Conservation (phyloP, 2,113 vertebrate genomes). For the Antennarius striatus region DNA sequence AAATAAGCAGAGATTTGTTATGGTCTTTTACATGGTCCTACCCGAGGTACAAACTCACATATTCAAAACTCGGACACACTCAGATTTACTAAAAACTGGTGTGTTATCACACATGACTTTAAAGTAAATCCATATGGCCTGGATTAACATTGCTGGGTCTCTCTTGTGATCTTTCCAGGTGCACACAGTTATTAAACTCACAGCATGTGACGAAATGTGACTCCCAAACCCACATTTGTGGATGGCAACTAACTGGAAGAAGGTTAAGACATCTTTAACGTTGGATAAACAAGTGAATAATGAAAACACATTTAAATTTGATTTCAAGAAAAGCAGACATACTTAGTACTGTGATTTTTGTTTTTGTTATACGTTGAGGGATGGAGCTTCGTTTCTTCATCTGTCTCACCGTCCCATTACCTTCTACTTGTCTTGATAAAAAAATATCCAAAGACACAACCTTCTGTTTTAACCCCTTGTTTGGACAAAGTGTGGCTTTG, state of each 20-base stretch:
- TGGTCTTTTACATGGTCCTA: constrained; percentile 9
- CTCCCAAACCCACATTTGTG: background rate
- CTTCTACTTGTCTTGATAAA: constrained; percentile 40
- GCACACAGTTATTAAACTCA: constrained; percentile 8
- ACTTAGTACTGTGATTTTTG: background rate
- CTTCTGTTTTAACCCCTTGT: constrained; percentile 30
- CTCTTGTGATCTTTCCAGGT: constrained; percentile 18
- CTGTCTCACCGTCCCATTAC: constrained; percentile 41
- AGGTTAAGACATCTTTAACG: background rate
- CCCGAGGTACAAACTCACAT: background rate
- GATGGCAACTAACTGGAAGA: background rate
- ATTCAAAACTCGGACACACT: background rate
- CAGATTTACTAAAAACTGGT: background rate
- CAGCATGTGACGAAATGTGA: constrained; percentile 9
- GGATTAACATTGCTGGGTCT: constrained; percentile 16
- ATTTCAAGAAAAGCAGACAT: background rate
- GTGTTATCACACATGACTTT: constrained; percentile 15
- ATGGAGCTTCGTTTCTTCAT: constrained; percentile 5
- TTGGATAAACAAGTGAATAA: background rate
- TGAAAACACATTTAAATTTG: background rate
- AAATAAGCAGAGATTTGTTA: constrained; percentile 7
- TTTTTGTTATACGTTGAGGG: constrained; percentile 10
- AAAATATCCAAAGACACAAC: constrained; percentile 45
- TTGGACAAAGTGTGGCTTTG: constrained; percentile 59
- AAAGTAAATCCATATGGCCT: constrained; percentile 24